Conservation (phyloP, 2,888 invertebrate species). For the Parelbella ahira region DNA sequence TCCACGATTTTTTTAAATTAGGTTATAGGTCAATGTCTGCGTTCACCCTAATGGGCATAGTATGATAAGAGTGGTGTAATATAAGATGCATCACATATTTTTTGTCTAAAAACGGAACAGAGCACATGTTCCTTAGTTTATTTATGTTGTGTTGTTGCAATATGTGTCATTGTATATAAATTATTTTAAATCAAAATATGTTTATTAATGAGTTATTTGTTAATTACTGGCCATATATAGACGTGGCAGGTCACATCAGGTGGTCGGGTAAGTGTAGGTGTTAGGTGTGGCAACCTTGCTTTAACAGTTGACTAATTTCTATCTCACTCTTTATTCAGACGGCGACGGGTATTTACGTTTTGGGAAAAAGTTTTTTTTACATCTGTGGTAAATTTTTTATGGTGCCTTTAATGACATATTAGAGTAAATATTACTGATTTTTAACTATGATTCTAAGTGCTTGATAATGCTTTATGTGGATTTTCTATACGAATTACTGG, state of each 20-base stretch:
- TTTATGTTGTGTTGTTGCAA: too few species aligned
- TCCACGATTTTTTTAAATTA: too few species aligned
- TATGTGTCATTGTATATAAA: too few species aligned
- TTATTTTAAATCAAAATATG: too few species aligned
- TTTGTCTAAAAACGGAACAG: too few species aligned
- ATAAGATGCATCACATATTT: too few species aligned
- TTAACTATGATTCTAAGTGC: constrained; percentile 20
- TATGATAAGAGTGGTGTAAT: too few species aligned
- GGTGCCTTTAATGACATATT: too few species aligned
- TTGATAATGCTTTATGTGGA: constrained; percentile 62
- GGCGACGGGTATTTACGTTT: constrained; percentile 39
- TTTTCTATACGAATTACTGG: constrained; percentile 63
- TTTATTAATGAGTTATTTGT: constrained; percentile 24
- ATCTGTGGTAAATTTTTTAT: neutral
- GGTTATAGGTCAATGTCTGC: too few species aligned
- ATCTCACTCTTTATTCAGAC: constrained; percentile 43
- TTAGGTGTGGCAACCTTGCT: constrained; percentile 56
- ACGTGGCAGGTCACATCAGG: constrained; percentile 44
- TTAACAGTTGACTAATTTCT: constrained; percentile 52
- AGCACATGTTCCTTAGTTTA: too few species aligned
- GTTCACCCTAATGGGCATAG: too few species aligned
- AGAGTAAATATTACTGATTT: too few species aligned
- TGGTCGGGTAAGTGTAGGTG: constrained; percentile 51
- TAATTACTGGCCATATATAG: constrained; percentile 61
- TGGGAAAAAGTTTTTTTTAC: neutral